A percentile compares a stretch with the other conserved stretches of the same genome.
These are phyloP conservation scores for Acanthochromis polyacanthus DNA, from an alignment of 2,113 vertebrate genomes.

Conservation along the genomic window DNA sequence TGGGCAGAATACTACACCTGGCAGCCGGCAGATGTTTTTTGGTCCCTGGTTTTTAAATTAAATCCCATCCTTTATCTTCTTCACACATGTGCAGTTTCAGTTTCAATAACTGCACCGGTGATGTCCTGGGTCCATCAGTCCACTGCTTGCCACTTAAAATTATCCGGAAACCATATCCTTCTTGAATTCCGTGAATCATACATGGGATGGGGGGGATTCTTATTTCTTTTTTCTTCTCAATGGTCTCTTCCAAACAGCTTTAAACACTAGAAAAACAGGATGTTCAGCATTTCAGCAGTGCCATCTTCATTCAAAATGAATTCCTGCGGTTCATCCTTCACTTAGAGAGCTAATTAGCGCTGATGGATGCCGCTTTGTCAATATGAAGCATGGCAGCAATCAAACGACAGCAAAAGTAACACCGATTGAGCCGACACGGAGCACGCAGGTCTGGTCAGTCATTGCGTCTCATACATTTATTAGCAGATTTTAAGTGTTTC, in stretches of 20 bases:
- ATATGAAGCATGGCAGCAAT: slow-evolving; percentile 49
- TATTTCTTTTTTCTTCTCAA: background rate
- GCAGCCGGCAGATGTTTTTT: slow-evolving; percentile 45
- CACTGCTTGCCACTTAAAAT: slow-evolving; percentile 3
- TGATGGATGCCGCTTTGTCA: slow-evolving; percentile 63
- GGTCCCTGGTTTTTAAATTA: slow-evolving; percentile 56
- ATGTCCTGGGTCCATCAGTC: slow-evolving; percentile 29
- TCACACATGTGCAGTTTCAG: slow-evolving; percentile 55
- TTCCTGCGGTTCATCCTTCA: slow-evolving; percentile 17
- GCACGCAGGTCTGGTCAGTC: slow-evolving; percentile 20
- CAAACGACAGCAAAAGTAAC: slow-evolving; percentile 38
- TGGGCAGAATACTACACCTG: slow-evolving; percentile 44
- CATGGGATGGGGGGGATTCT: background rate
- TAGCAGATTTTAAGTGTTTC: slow-evolving; percentile 5
- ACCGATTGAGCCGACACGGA: slow-evolving; percentile 38
- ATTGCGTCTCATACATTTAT: background rate
- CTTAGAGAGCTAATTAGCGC: slow-evolving; percentile 52
- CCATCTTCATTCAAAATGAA: background rate
- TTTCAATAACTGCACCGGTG: slow-evolving; percentile 46
- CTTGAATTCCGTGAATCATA: slow-evolving; percentile 6
- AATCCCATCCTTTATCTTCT: slow-evolving; percentile 58
- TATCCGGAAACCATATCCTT: background rate
- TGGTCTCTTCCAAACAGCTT: background rate
- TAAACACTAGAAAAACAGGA: background rate
- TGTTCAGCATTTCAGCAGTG: background rate